Evolutionary conservation across 2,888 invertebrate genomes (phyloP), one percentile per base, ranked within the genome.

Genomic region (Eupithecia pulchellata): DNA sequence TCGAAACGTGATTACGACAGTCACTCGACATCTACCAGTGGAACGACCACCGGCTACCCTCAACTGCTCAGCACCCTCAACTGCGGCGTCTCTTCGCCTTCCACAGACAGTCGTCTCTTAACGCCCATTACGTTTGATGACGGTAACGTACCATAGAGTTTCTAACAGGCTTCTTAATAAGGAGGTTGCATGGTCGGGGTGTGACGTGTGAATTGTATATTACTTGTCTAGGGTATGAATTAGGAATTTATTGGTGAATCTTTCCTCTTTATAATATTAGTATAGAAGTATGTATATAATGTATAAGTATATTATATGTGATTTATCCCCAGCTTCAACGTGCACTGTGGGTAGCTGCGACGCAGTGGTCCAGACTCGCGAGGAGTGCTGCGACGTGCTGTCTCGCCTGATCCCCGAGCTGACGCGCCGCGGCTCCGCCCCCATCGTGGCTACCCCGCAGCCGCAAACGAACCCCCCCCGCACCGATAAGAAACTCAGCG

Each of bases 341-440:
- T n/a, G 58, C 30, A 1, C 4, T 0, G n/a, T 4, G 5, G 58
- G 32, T 4, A 58, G 58, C 30, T n/a, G 29, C 1, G 32, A n/a
- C 6, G 17, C 17, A 1, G 32, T n/a, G 58, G 58, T 29, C 13
- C n/a, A 42, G 47, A 17, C 13, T 1, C 14, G 32, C 32, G 32
- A n/a, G n/a, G 25, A 34, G 4, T 5, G 61, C 20, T 32, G 61
- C 34, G 61, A 34, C 34, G 25, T 36, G 34, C n/a, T 61, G 61
- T 8, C 20, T 8, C 1, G 20, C 0, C 34, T 14, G 0, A 9
- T 30, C 1, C 32, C n/a, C 0, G 58, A 29, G 17, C 29, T 57
- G 29, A 0, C 4, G 20, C 61, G 61, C 34, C 61, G 61, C 34
- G 61, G 61, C 13, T 61, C 61, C 13, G 61, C 61, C 20, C 61